Base-by-base conservation (phyloP, 2,888 invertebrate species). In the Rhagonycha lutea region DNA sequence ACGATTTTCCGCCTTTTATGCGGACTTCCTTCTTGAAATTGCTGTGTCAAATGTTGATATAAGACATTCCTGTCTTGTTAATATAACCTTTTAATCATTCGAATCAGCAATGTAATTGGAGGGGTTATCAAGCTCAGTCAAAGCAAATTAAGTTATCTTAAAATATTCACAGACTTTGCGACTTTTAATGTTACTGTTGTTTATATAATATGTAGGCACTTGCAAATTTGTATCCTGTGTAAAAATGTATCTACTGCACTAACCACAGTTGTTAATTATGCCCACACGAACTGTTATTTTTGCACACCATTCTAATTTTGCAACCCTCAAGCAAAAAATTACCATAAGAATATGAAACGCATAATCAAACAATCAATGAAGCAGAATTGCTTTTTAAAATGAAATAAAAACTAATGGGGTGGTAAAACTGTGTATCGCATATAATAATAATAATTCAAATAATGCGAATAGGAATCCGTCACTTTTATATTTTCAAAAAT, bases 341-440 rank as follows among this genome's bases (percentile, higher is more conserved):
- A 47, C 47, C 47, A 47, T 47, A n/a, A 47, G 47, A 47, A 47
- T 47, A n/a, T 0, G 47, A 47, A 47, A 47, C 47, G n/a, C 12
- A 47, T 47, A 47, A 47, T 47, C 47, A 47, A 47, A 47, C 47
- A n/a, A 47, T 47, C 7, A 47, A n/a, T 47, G 47, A 47, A 7
- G 47, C n/a, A 7, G n/a, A 47, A 4, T 32, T 12, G 32, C n/a
- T n/a, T 47, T 47, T n/a, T 47, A 7, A 47, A 12, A 61, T 14
- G 28, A 28, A 29, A 70, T 70, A 61, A 70, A 70, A 62, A 28
- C 62, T 62, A 70, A 70, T 70, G 70, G 70, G 11, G 9, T n/a
- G 70, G 70, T 24, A 70, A 61, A 61, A 70, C 4, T 29, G 18
- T 18, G 14, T 69, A 32, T n/a, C n/a, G 8, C 47, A 12, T 7